Conservation (phyloP, 2,797 vertebrate genomes). For the Melanotaenia maccullochi region DNA sequence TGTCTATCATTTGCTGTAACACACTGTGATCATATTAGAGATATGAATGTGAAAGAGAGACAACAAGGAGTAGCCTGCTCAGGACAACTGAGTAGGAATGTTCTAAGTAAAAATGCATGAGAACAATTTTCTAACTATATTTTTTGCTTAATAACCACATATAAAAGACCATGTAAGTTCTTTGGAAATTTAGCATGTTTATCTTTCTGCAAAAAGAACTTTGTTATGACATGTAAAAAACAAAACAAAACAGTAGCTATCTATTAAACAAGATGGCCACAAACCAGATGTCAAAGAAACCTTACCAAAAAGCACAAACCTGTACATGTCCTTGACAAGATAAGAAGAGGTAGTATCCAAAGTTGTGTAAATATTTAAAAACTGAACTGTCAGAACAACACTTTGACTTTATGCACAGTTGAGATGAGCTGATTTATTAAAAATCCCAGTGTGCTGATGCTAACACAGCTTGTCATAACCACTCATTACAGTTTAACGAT, state of each 20-base stretch:
- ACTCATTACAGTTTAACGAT: constrained; percentile 68
- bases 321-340: not conserved
- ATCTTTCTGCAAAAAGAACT: not conserved
- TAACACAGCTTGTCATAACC: constrained; percentile 65
- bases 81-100: constrained; percentile 7
- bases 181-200: not conserved
- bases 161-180: not conserved
- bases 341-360: constrained; percentile 11
- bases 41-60: constrained; percentile 52
- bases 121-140: not conserved
- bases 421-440: constrained; percentile 53
- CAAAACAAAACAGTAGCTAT: not conserved
- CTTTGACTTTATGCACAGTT: constrained; percentile 38
- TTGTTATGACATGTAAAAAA: not conserved
- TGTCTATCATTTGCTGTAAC: constrained; percentile 67
- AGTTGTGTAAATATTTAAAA: constrained; percentile 34
- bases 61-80: constrained; percentile 12
- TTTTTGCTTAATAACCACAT: not conserved
- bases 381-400: constrained; percentile 40
- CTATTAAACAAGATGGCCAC: not conserved
- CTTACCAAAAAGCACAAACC: not conserved
- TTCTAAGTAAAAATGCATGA: constrained; percentile 10
- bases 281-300: not conserved
- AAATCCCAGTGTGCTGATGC: constrained; percentile 58
- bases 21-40: constrained; percentile 34